Percentiles rank a stretch among this genome's conserved stretches.
These are phyloP conservation scores for Dysmachus trigonus DNA, from an alignment of 2,888 invertebrate genomes.

Conservation along the genomic window DNA sequence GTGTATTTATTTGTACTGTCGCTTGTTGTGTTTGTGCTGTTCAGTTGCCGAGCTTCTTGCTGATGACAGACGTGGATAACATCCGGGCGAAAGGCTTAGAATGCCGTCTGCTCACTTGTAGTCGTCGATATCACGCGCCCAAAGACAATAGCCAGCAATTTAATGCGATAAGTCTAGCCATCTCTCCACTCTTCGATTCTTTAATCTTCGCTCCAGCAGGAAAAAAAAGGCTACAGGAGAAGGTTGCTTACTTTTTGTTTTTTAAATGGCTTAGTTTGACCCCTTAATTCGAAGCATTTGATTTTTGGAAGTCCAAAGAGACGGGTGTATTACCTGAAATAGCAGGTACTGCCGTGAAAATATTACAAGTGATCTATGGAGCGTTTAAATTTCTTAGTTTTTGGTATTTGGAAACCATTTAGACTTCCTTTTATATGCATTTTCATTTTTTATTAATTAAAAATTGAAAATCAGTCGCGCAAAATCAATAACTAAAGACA, in stretches of 20 bases:
- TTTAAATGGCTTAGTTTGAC: background rate
- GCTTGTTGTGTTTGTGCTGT: conserved; percentile 18
- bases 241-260: background rate
- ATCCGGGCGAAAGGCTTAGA: conserved; percentile 11
- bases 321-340: no score
- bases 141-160: background rate
- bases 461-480: background rate
- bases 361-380: no score
- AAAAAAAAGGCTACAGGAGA: background rate
- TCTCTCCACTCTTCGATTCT: background rate
- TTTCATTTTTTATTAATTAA: no score
- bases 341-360: no score
- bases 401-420: no score
- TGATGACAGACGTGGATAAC: conserved; percentile 43
- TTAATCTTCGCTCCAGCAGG: background rate
- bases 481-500: background rate
- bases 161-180: background rate
- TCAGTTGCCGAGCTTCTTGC: conserved; percentile 15
- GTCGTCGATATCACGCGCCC: background rate
- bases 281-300: background rate
- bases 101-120: background rate
- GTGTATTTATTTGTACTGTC: conserved; percentile 40
- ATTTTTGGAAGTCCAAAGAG: background rate
- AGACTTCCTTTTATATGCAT: no score
- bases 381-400: no score